Conservation (phyloP, 2,888 invertebrate genomes). For the Anthrax anthrax region DNA sequence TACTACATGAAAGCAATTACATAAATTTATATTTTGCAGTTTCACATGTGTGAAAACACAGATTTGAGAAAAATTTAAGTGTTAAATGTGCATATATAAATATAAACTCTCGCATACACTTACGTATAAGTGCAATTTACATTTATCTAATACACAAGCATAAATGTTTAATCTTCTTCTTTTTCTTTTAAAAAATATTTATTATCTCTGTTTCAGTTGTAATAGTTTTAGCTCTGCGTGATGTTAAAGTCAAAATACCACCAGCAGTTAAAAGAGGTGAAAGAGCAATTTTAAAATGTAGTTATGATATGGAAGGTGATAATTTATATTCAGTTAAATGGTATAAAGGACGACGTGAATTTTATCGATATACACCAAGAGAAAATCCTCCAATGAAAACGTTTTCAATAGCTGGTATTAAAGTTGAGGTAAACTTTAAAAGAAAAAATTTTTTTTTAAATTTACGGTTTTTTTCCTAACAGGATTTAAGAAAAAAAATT, state of each 20-base stretch:
- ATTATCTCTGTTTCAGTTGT: slow-evolving; percentile 9
- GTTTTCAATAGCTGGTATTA: slow-evolving; percentile 55
- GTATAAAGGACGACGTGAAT: slow-evolving; percentile 69
- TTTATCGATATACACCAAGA: slow-evolving; percentile 66
- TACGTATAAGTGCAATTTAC: no score
- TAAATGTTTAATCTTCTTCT: no score
- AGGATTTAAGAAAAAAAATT: no score
- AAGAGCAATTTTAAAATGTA: slow-evolving; percentile 50
- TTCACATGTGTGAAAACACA: no score
- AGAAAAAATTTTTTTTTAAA: background rate
- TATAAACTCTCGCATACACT: no score
- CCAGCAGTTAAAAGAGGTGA: slow-evolving; percentile 49
- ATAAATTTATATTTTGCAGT: no score
- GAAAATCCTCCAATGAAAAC: slow-evolving; percentile 55
- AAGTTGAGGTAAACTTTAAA: slow-evolving; percentile 54
- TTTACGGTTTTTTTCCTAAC: no score
- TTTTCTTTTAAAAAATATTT: no score
- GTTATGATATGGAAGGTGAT: slow-evolving; percentile 61
- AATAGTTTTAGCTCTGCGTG: slow-evolving; percentile 34
- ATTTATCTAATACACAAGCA: no score
- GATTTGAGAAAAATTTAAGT: no score
- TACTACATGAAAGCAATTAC: no score
- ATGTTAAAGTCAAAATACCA: slow-evolving; percentile 51
- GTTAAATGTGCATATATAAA: no score
- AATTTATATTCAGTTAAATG: slow-evolving; percentile 73